Conservation (phyloP, 2,888 invertebrate species). For the Macrophya alboannulata region DNA sequence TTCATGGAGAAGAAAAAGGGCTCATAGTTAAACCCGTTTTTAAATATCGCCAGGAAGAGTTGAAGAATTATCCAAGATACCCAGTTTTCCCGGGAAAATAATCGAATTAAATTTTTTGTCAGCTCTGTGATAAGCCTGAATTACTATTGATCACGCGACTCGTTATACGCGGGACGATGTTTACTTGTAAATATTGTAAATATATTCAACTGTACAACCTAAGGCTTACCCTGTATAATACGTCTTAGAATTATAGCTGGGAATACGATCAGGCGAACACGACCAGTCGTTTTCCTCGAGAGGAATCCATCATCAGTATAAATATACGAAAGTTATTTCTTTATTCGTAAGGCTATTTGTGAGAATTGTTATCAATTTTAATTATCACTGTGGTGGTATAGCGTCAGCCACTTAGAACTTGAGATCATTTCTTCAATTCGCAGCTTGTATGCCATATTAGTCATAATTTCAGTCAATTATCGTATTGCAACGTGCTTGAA, state of each 20-base stretch:
- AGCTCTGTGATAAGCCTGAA: background rate
- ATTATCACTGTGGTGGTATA: background rate
- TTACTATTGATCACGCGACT: background rate
- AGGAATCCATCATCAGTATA: background rate
- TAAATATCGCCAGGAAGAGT: conserved; percentile 49
- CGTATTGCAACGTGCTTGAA: background rate
- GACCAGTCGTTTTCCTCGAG: background rate
- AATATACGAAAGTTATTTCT: background rate
- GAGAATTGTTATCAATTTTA: background rate
- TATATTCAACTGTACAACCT: background rate
- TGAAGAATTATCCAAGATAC: conserved; percentile 63
- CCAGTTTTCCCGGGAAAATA: conserved; percentile 72
- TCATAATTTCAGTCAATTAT: background rate
- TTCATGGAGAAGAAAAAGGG: conserved; percentile 29
- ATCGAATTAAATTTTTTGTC: background rate
- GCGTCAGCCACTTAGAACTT: background rate
- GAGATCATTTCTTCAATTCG: background rate
- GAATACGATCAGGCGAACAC: background rate
- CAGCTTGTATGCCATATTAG: background rate
- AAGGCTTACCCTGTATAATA: background rate
- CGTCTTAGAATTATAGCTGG: background rate
- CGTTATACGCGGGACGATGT: background rate
- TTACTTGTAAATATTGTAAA: conserved; percentile 44
- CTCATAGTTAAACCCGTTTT: conserved; percentile 53
- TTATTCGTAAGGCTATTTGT: background rate